Percentiles rank a stretch among this genome's conserved stretches.
phyloP scores from a whole-genome alignment of 1,140 invertebrate genomes.

The Drosophila oshimai region DNA sequence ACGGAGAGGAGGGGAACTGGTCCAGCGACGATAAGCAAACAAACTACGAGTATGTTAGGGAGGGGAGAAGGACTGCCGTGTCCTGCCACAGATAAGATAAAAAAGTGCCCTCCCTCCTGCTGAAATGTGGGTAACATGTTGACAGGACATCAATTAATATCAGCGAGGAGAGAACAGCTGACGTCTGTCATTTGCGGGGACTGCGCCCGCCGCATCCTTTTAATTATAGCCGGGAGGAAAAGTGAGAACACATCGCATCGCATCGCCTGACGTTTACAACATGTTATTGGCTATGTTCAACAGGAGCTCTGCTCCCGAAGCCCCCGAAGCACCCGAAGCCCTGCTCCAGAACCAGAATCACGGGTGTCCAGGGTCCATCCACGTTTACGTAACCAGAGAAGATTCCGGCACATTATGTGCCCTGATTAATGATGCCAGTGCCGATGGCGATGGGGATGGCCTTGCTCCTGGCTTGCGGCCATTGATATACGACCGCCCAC shows the following conservation, averaged over 20 bases:
- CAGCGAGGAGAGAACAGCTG: slow-evolving; percentile 29
- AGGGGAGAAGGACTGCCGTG: background rate
- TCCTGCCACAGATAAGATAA: too few relatives aligned
- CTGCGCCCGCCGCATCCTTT: slow-evolving; percentile 22
- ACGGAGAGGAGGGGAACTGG: background rate
- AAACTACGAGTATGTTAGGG: slow-evolving; percentile 8
- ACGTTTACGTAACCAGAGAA: slow-evolving; percentile 29
- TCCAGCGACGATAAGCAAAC: slow-evolving; percentile 43
- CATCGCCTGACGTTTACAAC: slow-evolving; percentile 52
- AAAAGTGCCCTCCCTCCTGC: background rate
- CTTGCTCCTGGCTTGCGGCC: background rate
- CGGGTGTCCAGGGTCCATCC: background rate
- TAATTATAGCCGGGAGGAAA: slow-evolving; percentile 2
- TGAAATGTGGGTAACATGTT: background rate
- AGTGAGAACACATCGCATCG: slow-evolving; percentile 45
- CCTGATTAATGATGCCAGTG: slow-evolving; percentile 63
- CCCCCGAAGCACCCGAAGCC: background rate
- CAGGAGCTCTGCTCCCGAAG: slow-evolving; percentile 7
- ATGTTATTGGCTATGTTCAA: slow-evolving; percentile 69
- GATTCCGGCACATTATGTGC: slow-evolving; percentile 1
- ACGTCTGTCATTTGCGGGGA: slow-evolving; percentile 31
- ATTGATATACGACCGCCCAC: background rate
- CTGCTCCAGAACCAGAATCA: background rate
- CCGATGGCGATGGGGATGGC: background rate
- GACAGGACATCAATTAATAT: slow-evolving; percentile 55